These are phyloP conservation scores for Dendrolimus kikuchii DNA, from an alignment of 1,140 invertebrate genomes.

Conservation along the genomic window DNA sequence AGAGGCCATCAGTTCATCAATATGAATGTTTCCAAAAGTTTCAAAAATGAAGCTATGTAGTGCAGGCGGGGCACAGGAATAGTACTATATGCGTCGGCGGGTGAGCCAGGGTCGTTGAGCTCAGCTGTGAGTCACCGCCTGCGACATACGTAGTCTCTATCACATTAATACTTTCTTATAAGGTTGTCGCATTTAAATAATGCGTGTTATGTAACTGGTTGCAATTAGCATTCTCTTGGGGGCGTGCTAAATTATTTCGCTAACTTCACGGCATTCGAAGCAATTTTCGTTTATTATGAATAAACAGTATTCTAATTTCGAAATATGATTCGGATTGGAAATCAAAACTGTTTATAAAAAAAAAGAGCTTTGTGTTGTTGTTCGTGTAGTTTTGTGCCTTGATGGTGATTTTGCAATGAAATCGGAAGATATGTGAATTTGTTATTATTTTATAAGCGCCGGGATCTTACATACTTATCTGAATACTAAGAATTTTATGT, in stretches of 20 bases:
- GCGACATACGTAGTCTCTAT: constrained; percentile 57
- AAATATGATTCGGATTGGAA: no score
- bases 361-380: no score
- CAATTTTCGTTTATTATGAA: constrained; percentile 1
- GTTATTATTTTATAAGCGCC: no score
- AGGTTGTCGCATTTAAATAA: constrained; percentile 64
- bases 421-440: no score
- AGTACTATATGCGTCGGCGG: constrained; percentile 37
- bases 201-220: constrained; percentile 62
- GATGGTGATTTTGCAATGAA: no score
- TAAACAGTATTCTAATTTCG: no score
- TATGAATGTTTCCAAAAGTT: constrained; percentile 35
- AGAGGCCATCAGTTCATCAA: constrained; percentile 4
- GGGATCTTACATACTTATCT: not conserved
- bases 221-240: constrained; percentile 45
- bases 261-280: constrained; percentile 19
- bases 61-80: constrained; percentile 39
- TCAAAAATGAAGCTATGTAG: constrained; percentile 40
- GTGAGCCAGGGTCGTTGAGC: constrained; percentile 51
- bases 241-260: constrained; percentile 18
- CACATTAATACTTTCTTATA: constrained; percentile 68
- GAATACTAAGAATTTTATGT: constrained; percentile 14
- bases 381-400: not conserved
- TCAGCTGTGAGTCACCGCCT: constrained; percentile 47
- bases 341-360: no score